These are phyloP conservation scores for Eupithecia dodoneata DNA, from an alignment of 2,888 invertebrate species.

Conservation along the genomic window DNA sequence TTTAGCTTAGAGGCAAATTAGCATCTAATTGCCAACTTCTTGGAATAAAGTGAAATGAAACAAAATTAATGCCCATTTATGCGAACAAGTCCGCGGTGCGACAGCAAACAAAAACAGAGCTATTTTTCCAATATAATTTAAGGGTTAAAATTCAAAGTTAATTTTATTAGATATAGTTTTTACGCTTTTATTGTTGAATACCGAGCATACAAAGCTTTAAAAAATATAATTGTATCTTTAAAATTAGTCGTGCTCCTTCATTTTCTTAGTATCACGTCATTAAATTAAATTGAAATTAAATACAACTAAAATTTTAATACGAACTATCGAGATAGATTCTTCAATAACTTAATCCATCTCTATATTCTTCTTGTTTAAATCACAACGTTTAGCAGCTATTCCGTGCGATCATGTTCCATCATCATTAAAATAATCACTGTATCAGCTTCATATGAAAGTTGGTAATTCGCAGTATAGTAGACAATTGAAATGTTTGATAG, in stretches of 20 bases:
- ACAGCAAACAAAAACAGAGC: not conserved
- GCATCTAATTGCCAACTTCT: not conserved
- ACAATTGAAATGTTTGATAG: constrained; percentile 42
- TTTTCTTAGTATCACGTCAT: not conserved
- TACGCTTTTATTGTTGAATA: not conserved
- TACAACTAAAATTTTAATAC: too few species aligned
- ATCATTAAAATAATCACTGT: not conserved
- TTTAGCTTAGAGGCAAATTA: not conserved
- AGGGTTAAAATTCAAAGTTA: not conserved
- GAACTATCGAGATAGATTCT: too few species aligned
- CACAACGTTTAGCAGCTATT: not conserved
- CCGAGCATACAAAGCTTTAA: not conserved
- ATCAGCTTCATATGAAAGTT: constrained; percentile 9
- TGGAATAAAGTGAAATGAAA: not conserved
- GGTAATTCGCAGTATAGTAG: constrained; percentile 34
- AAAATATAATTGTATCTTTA: not conserved
- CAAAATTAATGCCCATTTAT: not conserved
- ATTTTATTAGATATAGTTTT: not conserved
- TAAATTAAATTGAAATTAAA: too few species aligned
- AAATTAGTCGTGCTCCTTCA: not conserved
- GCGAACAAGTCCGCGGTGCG: not conserved
- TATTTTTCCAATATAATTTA: not conserved
- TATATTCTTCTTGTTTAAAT: not conserved
- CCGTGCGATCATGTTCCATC: not conserved
- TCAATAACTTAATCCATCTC: too few species aligned